A percentile compares a stretch with the other conserved stretches of the same genome.
phyloP scores from a whole-genome alignment of 2,113 vertebrate genomes.

The Clupea harengus region DNA sequence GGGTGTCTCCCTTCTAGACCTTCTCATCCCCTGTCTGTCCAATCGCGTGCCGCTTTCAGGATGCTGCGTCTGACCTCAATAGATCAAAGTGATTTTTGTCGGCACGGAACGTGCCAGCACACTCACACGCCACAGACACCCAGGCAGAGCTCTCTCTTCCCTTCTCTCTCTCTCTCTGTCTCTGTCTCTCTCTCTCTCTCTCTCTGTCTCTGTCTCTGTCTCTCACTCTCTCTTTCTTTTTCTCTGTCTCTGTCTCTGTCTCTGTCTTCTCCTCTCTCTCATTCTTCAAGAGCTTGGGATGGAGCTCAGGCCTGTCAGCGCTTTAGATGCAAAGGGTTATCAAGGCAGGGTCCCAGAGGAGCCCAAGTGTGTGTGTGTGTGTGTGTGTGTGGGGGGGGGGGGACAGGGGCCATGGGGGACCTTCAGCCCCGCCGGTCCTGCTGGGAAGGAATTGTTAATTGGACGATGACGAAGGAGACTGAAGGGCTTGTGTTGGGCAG shows the following conservation, averaged over 20 bases:
- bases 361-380: neutral
- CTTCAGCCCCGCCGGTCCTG: neutral
- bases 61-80: slow-evolving; percentile 66
- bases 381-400: neutral
- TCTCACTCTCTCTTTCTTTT: neutral
- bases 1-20: neutral
- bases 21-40: slow-evolving; percentile 51
- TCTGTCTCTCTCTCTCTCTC: neutral
- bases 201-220: neutral
- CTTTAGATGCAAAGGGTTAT: neutral
- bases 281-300: slow-evolving; percentile 10
- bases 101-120: slow-evolving; percentile 43
- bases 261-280: neutral
- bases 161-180: neutral
- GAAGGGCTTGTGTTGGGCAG: neutral
- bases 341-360: neutral
- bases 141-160: neutral
- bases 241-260: neutral
- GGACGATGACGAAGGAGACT: neutral
- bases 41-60: slow-evolving; percentile 45
- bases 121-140: slow-evolving; percentile 24
- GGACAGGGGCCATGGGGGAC: neutral
- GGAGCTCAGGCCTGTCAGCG: neutral
- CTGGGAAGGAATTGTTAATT: neutral
- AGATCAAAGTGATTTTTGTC: slow-evolving; percentile 67